Percentiles rank a stretch among this genome's conserved stretches.
These are phyloP conservation scores for Phania funesta DNA, from an alignment of 2,888 invertebrate genomes.

Conservation along the genomic window DNA sequence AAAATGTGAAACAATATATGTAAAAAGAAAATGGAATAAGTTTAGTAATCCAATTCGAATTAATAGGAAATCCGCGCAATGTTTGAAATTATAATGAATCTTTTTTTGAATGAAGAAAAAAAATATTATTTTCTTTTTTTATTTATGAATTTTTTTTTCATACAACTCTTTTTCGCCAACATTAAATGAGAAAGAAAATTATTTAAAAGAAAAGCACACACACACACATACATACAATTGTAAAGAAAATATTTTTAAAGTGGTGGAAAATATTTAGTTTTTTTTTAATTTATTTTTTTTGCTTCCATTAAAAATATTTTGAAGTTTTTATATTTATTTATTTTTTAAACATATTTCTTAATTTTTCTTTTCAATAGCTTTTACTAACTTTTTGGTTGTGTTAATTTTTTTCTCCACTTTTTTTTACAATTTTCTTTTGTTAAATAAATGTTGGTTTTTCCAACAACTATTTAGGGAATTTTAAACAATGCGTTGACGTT, in stretches of 20 bases:
- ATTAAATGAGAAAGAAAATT: conserved; percentile 10
- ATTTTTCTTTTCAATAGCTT: conserved; percentile 7
- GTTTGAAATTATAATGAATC: conserved; percentile 12
- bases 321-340: background rate
- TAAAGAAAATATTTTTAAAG: conserved; percentile 13
- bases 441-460: conserved; percentile 59
- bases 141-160: background rate
- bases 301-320: background rate
- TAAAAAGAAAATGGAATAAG: conserved; percentile 6
- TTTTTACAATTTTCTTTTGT: conserved; percentile 25
- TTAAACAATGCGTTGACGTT: conserved; percentile 50
- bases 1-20: conserved; percentile 3
- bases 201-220: background rate
- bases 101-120: conserved; percentile 28
- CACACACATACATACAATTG: conserved; percentile 4
- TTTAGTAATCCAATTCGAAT: conserved; percentile 38
- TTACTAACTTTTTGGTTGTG: conserved; percentile 23
- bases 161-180: background rate
- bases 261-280: background rate
- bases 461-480: conserved; percentile 56
- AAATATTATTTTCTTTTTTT: conserved; percentile 1
- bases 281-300: background rate
- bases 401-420: conserved; percentile 14
- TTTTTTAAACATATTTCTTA: background rate
- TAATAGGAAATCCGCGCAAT: background rate